Conservation (phyloP, 2,888 invertebrate genomes). For the Acrobasis consociella region DNA sequence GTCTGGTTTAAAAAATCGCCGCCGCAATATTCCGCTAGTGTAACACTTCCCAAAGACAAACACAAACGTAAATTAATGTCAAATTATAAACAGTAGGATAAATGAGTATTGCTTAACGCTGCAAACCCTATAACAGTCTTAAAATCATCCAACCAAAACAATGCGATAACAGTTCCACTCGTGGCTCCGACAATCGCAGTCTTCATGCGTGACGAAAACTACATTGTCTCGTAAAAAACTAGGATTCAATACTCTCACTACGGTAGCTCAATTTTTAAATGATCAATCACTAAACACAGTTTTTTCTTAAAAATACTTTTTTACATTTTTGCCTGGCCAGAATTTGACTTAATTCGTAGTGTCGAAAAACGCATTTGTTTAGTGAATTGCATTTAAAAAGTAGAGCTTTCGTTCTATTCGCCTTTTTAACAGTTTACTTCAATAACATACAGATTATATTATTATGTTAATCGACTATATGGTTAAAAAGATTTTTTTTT, state of each 20-base stretch:
- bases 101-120: slow-evolving; percentile 43
- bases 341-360: too few relatives aligned
- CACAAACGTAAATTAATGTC: slow-evolving; percentile 28
- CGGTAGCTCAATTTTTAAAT: background rate
- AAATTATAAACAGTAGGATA: slow-evolving; percentile 29
- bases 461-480: slow-evolving; percentile 37
- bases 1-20: too few relatives aligned
- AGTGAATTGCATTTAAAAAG: too few relatives aligned
- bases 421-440: slow-evolving; percentile 29
- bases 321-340: too few relatives aligned
- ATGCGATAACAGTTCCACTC: slow-evolving; percentile 20
- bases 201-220: slow-evolving; percentile 68
- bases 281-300: too few relatives aligned
- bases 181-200: slow-evolving; percentile 56
- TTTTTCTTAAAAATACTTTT: too few relatives aligned
- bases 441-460: slow-evolving; percentile 28
- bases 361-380: too few relatives aligned
- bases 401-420: slow-evolving; percentile 29
- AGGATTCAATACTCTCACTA: slow-evolving; percentile 36
- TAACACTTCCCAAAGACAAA: slow-evolving; percentile 19
- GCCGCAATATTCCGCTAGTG: background rate
- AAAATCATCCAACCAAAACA: slow-evolving; percentile 41
- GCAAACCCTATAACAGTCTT: slow-evolving; percentile 53
- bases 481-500: slow-evolving; percentile 25
- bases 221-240: slow-evolving; percentile 58